Percentiles rank a stretch among this genome's conserved stretches.
These are phyloP conservation scores for Procavia capensis DNA, from an alignment of 2,113 vertebrate genomes.

Conservation along the genomic window DNA sequence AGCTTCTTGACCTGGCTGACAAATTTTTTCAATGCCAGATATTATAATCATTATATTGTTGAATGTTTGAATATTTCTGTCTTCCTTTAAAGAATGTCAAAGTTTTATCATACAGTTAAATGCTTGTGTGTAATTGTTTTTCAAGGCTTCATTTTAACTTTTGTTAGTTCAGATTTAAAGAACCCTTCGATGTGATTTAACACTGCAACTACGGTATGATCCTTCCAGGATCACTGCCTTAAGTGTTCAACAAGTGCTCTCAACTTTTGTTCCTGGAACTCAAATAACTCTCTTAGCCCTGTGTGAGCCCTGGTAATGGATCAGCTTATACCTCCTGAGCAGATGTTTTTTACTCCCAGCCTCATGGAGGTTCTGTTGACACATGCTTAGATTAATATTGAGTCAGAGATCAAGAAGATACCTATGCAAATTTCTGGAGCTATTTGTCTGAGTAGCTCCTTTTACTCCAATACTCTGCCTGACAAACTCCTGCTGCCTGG, in stretches of 20 bases:
- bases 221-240: not conserved
- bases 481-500: constrained; percentile 14
- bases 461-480: not conserved
- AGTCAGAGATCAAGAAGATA: not conserved
- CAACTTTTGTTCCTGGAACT: constrained; percentile 19
- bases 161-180: constrained; percentile 3
- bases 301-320: not conserved
- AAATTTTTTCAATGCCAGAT: not conserved
- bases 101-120: constrained; percentile 26
- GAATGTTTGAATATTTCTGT: constrained; percentile 18
- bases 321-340: not conserved
- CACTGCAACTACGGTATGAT: not conserved
- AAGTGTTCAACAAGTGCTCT: not conserved
- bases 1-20: constrained; percentile 7
- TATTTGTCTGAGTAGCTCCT: not conserved
- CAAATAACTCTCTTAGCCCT: not conserved
- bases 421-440: not conserved
- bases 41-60: constrained; percentile 48
- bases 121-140: constrained; percentile 45
- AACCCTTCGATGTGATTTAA: constrained; percentile 20
- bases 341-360: not conserved
- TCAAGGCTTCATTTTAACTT: constrained; percentile 43
- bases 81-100: constrained; percentile 19
- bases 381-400: constrained; percentile 30
- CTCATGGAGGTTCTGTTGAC: not conserved